Evolutionary conservation across 35 echinoderm and acorn worm genomes (phyloP).

Genomic region (Ophiothrix spiculata): DNA sequence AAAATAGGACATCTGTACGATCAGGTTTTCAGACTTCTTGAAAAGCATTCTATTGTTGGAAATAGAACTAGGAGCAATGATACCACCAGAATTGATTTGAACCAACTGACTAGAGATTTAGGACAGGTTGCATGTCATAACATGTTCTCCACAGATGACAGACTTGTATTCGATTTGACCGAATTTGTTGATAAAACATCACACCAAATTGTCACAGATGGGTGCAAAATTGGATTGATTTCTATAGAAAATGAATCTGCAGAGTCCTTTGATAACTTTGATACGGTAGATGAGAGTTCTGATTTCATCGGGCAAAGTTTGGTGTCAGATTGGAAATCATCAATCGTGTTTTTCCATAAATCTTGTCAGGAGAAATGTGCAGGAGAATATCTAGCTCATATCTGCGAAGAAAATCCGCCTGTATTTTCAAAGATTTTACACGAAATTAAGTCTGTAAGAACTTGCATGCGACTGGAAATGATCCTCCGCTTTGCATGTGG

Average conservation of each 20-base stretch:
- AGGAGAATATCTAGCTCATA: background rate
- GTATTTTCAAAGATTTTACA: background rate
- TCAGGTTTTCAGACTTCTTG: background rate
- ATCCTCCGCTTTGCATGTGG: background rate
- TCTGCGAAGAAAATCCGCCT: background rate
- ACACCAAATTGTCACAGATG: background rate
- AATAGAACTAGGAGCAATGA: background rate
- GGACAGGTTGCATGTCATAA: background rate
- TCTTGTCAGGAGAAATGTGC: background rate
- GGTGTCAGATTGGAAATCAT: background rate
- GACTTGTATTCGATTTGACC: background rate
- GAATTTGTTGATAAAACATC: background rate
- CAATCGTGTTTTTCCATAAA: background rate
- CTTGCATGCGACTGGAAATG: background rate
- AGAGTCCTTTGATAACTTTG: background rate
- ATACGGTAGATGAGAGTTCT: background rate
- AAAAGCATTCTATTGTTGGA: background rate
- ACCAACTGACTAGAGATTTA: background rate
- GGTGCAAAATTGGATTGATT: background rate
- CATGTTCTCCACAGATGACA: background rate
- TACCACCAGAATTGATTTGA: background rate
- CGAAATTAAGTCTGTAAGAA: background rate
- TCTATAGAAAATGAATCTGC: background rate
- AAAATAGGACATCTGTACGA: background rate
- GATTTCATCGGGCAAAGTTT: background rate